Percentiles rank a stretch among this genome's conserved stretches.
phyloP scores from a whole-genome alignment of 1,140 invertebrate species.

The Ceratina calcarata region DNA sequence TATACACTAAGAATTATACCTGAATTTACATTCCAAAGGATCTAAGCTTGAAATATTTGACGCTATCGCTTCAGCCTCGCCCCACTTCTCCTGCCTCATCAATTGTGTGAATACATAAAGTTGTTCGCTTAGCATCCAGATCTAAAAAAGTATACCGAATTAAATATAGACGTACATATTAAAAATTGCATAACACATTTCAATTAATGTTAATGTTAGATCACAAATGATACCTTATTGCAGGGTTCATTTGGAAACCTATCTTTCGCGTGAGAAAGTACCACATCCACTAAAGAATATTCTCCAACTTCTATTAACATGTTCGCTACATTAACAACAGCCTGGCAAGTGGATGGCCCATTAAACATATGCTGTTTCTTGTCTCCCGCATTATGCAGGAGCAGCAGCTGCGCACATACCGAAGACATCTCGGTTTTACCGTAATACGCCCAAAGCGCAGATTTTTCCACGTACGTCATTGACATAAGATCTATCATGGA shows the following conservation, averaged over 20 bases:
- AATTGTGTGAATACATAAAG: conserved; percentile 82
- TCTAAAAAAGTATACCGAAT: conserved; percentile 71
- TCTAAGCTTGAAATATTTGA: conserved; percentile 87
- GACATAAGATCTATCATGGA: conserved; percentile 90
- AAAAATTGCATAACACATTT: background rate
- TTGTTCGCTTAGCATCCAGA: conserved; percentile 87
- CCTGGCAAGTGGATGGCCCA: conserved; percentile 86
- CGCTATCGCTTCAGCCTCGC: conserved; percentile 87
- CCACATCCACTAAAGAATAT: conserved; percentile 80
- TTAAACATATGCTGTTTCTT: conserved; percentile 83
- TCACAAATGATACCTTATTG: conserved; percentile 67
- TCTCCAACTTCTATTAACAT: conserved; percentile 84
- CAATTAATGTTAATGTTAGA: background rate
- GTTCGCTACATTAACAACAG: conserved; percentile 86
- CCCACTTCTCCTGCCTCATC: conserved; percentile 87
- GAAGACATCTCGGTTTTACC: conserved; percentile 91
- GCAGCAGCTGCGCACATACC: conserved; percentile 88
- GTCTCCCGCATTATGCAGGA: conserved; percentile 86
- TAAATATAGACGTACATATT: too few species aligned
- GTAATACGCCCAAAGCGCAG: conserved; percentile 92
- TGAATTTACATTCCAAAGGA: conserved; percentile 83
- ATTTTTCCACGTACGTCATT: conserved; percentile 88
- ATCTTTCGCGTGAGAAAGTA: conserved; percentile 82
- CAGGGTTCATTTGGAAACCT: conserved; percentile 84
- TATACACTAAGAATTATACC: conserved; percentile 63